Evolutionary conservation across 2,113 vertebrate species (phyloP), one percentile per base, ranked within the genome.

Genomic region (Thamnaconus septentrionalis): DNA sequence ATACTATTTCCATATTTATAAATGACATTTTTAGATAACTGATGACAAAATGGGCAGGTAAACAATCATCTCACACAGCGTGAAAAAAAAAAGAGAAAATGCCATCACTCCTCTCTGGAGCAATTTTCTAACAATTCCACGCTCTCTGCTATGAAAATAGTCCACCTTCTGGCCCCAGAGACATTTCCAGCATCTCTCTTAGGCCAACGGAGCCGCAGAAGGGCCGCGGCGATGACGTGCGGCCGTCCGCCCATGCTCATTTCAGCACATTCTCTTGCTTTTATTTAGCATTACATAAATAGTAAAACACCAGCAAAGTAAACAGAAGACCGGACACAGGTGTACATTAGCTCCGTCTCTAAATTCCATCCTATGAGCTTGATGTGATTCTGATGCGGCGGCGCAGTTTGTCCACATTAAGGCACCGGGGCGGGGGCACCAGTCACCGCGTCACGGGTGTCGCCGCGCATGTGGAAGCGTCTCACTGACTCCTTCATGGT

Each of bases 211-310:
- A 53, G 80, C 65, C 51, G 68, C 62, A 52, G 68, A 64, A 45
- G 46, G 40, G 60, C 58, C 7, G 18, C 11, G 42, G 59, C 57
- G 70, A 53, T 8, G 3, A 48, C 54, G 56, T 59, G 48, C 42
- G 54, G 60, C 53, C 57, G 11, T 47, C 63, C 57, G 66, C 73
- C 66, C 57, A 69, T 58, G 81, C 66, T 73, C 74, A 66, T 81
- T 77, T 77, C 52, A 51, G 59, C 64, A 67, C 54, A 75, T 79
- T 78, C 18, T 77, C 45, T 50, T 73, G 41, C 49, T 71, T 67
- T 31, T 31, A 31, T 31, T 31, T 31, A 31, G 18, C 18, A 31
- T 31, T 31, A 31, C 18, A 31, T 31, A 31, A 31, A 31, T 31
- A 31, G 18, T 31, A 31, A 31, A 31, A 31, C 18, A 31, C 18